phyloP scores from a whole-genome alignment of 2,888 invertebrate genomes.

The Nowickia ferox region DNA sequence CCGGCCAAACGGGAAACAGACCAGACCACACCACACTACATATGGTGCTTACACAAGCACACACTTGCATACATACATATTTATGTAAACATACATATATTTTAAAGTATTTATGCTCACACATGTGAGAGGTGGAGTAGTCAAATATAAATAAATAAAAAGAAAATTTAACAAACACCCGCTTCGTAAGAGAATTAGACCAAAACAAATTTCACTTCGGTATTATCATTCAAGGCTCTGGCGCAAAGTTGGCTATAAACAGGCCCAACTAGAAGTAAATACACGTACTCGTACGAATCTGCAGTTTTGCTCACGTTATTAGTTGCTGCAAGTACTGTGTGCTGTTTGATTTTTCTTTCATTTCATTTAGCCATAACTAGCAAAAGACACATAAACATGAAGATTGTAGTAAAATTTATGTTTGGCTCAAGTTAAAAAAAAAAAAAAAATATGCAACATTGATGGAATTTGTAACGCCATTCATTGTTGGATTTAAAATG shows the following conservation, averaged over 20 bases:
- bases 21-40: constrained; percentile 39
- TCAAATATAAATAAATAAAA: constrained; percentile 49
- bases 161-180: constrained; percentile 50
- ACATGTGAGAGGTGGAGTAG: constrained; percentile 33
- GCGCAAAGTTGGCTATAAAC: constrained; percentile 33
- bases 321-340: not conserved
- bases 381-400: constrained; percentile 56
- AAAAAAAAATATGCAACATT: constrained; percentile 44
- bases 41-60: constrained; percentile 23
- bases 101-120: not conserved
- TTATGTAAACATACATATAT: not conserved
- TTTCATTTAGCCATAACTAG: constrained; percentile 56
- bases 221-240: constrained; percentile 35
- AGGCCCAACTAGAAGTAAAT: constrained; percentile 8
- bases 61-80: not conserved
- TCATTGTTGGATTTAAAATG: constrained; percentile 34
- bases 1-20: constrained; percentile 62
- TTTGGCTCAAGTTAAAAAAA: constrained; percentile 51
- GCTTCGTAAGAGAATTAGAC: constrained; percentile 43
- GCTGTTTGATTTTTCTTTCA: constrained; percentile 17
- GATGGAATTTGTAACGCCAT: constrained; percentile 66
- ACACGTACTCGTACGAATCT: not conserved
- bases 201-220: constrained; percentile 54
- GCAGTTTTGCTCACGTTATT: constrained; percentile 20
- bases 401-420: constrained; percentile 60